These are phyloP conservation scores for Drosophila ambigua DNA, from an alignment of 1,140 invertebrate species.

Conservation along the genomic window DNA sequence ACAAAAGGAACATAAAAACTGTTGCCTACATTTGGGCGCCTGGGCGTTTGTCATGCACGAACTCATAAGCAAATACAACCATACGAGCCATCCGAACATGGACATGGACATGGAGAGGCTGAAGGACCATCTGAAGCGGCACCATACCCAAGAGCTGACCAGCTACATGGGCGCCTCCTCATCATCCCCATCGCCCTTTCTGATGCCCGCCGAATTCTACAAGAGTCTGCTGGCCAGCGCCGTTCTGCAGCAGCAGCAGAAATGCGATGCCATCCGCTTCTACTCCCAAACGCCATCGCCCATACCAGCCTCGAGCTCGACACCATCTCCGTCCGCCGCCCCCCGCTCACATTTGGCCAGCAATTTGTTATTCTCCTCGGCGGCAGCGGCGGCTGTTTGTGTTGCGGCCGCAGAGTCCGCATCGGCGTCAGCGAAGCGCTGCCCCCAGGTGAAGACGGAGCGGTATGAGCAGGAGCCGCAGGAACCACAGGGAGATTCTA, in stretches of 20 bases:
- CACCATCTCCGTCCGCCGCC: constrained; percentile 17
- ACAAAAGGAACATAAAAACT: constrained; percentile 30
- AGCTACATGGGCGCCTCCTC: constrained; percentile 37
- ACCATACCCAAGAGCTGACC: constrained; percentile 19
- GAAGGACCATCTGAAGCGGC: constrained; percentile 66
- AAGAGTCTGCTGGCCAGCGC: constrained; percentile 90
- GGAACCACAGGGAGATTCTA: constrained; percentile 2
- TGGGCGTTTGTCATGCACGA: constrained; percentile 47
- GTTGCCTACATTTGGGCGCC: constrained; percentile 63
- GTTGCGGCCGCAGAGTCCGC: constrained; percentile 54
- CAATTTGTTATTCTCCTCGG: constrained; percentile 76
- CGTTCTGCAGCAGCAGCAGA: constrained; percentile 83
- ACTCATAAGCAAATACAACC: constrained; percentile 51
- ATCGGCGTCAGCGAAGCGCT: constrained; percentile 29
- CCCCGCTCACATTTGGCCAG: constrained; percentile 60
- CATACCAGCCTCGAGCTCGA: constrained; percentile 13
- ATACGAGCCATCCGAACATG: constrained; percentile 10
- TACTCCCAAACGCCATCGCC: constrained; percentile 54
- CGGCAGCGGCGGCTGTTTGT: constrained; percentile 51
- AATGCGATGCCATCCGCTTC: constrained; percentile 34
- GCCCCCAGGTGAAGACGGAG: constrained; percentile 45
- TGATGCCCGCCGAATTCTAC: constrained; percentile 90
- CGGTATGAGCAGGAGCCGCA: constrained; percentile 29
- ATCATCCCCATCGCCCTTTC: constrained; percentile 84
- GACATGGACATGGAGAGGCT: constrained; percentile 53